Base-by-base conservation (phyloP, 2,797 vertebrate genomes). In the Uromys caudimaculatus region DNA sequence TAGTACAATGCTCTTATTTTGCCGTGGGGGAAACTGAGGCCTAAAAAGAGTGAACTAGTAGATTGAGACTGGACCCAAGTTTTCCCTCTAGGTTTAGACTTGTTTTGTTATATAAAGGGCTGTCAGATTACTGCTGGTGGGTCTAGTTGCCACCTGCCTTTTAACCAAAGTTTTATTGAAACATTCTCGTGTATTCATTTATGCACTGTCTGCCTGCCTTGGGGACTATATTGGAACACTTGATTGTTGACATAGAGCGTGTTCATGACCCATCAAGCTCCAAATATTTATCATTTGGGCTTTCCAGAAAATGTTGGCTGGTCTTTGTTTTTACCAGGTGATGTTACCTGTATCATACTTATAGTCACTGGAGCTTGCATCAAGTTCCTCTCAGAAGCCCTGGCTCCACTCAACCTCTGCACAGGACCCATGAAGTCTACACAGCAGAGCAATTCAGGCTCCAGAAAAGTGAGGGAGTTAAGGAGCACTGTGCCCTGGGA, bases 81-180 rank as follows among this genome's bases (percentile, higher is more conserved):
- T 84, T 79, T 50, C 50, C 16, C 76, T 64, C 16, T 84, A 75
- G 52, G 13, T 58, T 69, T 73, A 41, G 27, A 44, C 8, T 54
- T 16, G 4, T 58, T 64, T 24, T 85, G 23, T 82, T 75, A 16
- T 16, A 10, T 35, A 32, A 52, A 47, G 50, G 5, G 13, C 1
- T 58, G 81, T 52, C 50, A 78, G 88, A 50, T 7, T 3, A 9
- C 6, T 27, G 50, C 8, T 13, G 2, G 2, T 14, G 29, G 71
- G 47, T 69, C 87, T 71, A 27, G 77, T 56, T 19, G 1, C 44
- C 27, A 44, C 44, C 35, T 29, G 14, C 79, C 87, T 92, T 82
- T 32, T 38, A 77, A 93, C 85, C 84, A 67, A 90, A 84, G 76
- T 90, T 96, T 82, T 88, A 75, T 81, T 75, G 52, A 88, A 93